Evolutionary conservation across 1,140 invertebrate species (phyloP).

Genomic region (Ooceraea biroi): DNA sequence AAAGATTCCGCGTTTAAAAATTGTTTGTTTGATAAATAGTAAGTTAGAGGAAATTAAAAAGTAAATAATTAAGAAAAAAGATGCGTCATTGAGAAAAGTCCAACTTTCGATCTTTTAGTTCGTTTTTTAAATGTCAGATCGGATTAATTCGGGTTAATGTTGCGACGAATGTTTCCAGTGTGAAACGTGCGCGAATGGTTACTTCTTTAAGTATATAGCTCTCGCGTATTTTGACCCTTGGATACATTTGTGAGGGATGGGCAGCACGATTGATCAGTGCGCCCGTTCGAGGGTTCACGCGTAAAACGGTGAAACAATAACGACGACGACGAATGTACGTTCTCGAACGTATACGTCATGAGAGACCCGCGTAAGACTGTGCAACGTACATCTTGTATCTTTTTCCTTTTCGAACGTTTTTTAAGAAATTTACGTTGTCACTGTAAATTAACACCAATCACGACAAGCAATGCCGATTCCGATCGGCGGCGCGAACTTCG

Average conservation of each 20-base stretch:
- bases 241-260: background rate
- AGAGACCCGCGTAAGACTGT: constrained; percentile 44
- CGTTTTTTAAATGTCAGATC: too few species aligned
- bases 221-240: background rate
- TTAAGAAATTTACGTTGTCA: constrained; percentile 34
- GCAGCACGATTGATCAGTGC: constrained; percentile 4
- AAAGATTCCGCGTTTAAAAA: background rate
- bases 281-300: background rate
- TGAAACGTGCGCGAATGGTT: constrained; percentile 54
- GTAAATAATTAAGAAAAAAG: too few species aligned
- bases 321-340: constrained; percentile 13
- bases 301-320: background rate
- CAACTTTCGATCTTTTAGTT: too few species aligned
- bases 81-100: too few species aligned
- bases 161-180: too few species aligned
- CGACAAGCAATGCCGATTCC: constrained; percentile 44
- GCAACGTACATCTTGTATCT: constrained; percentile 21
- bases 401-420: background rate
- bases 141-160: too few species aligned
- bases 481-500: constrained; percentile 19
- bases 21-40: too few species aligned
- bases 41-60: too few species aligned
- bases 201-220: background rate
- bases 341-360: constrained; percentile 30
- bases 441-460: constrained; percentile 64